These are phyloP conservation scores for Chrysopilus asiliformis DNA, from an alignment of 2,888 invertebrate species.

Conservation along the genomic window DNA sequence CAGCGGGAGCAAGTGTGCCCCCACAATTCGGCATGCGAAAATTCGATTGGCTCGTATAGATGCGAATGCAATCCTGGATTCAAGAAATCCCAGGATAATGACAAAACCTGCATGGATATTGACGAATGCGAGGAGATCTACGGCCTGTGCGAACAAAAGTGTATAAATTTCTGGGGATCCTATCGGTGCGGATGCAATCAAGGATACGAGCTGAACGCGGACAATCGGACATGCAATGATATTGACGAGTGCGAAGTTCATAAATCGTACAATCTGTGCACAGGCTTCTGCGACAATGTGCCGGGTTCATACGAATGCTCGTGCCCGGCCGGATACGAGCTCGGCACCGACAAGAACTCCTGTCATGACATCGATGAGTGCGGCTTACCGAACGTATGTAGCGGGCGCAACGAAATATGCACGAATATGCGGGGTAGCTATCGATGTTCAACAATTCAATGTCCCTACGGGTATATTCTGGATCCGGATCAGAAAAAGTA, in stretches of 20 bases:
- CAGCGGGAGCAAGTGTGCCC: constrained; percentile 39
- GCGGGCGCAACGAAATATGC: constrained; percentile 60
- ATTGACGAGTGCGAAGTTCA: constrained; percentile 76
- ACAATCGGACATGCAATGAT: constrained; percentile 46
- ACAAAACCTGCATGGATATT: constrained; percentile 42
- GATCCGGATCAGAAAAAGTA: constrained; percentile 72
- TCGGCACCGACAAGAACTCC: constrained; percentile 59
- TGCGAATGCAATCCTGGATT: constrained; percentile 75
- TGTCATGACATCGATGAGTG: constrained; percentile 79
- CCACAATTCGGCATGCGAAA: constrained; percentile 29
- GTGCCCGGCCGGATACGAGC: constrained; percentile 67
- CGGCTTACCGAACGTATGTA: constrained; percentile 36
- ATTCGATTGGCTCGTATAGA: constrained; percentile 56
- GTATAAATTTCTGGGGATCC: constrained; percentile 82
- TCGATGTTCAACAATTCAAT: constrained; percentile 74
- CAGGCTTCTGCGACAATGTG: constrained; percentile 71
- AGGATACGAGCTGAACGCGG: constrained; percentile 64
- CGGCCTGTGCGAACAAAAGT: constrained; percentile 69
- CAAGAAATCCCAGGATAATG: constrained; percentile 37
- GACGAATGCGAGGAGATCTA: constrained; percentile 50
- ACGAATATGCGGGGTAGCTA: constrained; percentile 81
- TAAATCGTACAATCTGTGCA: constrained; percentile 54
- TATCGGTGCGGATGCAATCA: constrained; percentile 76
- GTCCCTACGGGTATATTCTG: constrained; percentile 71
- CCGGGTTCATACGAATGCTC: constrained; percentile 73